Percentiles rank a stretch among this genome's conserved stretches.
These are phyloP conservation scores for Melanostoma mellinum DNA, from an alignment of 2,888 invertebrate genomes.

Conservation along the genomic window DNA sequence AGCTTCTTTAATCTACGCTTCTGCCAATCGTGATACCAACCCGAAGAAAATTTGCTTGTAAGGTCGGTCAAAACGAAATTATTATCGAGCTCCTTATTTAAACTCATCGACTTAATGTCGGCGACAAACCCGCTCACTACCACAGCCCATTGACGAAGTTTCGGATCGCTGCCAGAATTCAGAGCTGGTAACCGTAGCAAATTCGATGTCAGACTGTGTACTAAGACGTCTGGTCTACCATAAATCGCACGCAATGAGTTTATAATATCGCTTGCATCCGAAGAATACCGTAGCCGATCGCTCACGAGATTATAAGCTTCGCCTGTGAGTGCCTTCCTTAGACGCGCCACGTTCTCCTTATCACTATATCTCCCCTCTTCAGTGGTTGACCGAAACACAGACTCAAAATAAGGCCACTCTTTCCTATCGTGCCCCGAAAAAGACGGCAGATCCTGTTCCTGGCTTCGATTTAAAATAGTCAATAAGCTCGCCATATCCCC, in stretches of 20 bases:
- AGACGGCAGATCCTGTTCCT: background rate
- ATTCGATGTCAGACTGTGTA: constrained; percentile 15
- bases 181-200: constrained; percentile 19
- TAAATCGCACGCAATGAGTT: constrained; percentile 23
- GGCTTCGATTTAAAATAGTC: background rate
- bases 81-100: constrained; percentile 7
- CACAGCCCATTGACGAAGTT: constrained; percentile 20
- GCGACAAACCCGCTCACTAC: constrained; percentile 24
- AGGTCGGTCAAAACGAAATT: constrained; percentile 24
- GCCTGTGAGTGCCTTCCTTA: constrained; percentile 13
- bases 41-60: constrained; percentile 12
- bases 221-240: constrained; percentile 18
- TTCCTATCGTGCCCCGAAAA: constrained; percentile 21
- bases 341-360: constrained; percentile 29
- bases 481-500: background rate
- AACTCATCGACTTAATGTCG: constrained; percentile 25
- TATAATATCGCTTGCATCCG: constrained; percentile 9
- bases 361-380: constrained; percentile 13
- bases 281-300: constrained; percentile 14
- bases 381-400: constrained; percentile 23
- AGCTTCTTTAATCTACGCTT: background rate
- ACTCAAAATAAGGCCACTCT: constrained; percentile 38
- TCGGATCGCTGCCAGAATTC: constrained; percentile 7
- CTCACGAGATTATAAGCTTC: constrained; percentile 31
- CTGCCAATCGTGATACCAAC: constrained; percentile 1